Conservation (phyloP, 2,888 invertebrate genomes). For the Torymus texanus region DNA sequence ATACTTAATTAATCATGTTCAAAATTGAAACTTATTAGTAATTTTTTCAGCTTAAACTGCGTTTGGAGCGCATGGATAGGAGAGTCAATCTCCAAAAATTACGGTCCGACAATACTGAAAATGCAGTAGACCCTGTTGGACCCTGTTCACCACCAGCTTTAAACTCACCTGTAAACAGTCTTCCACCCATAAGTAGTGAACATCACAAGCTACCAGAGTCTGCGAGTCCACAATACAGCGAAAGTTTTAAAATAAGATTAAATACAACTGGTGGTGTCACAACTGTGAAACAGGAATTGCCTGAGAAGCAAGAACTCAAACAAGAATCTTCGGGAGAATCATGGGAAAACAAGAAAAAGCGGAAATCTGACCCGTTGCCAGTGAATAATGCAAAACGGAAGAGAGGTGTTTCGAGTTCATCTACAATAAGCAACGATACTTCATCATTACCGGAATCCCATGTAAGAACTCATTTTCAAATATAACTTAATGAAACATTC, state of each 20-base stretch:
- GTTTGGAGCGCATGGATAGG: conserved; percentile 82
- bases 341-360: conserved; percentile 70
- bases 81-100: conserved; percentile 76
- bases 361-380: conserved; percentile 67
- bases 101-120: conserved; percentile 70
- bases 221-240: conserved; percentile 67
- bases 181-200: conserved; percentile 67
- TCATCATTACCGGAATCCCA: conserved; percentile 63
- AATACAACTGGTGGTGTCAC: conserved; percentile 73
- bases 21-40: not conserved
- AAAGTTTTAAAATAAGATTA: conserved; percentile 72
- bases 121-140: conserved; percentile 67
- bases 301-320: conserved; percentile 67
- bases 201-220: conserved; percentile 64
- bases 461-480: conserved; percentile 42
- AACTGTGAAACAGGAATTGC: conserved; percentile 70
- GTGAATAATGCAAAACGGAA: conserved; percentile 68
- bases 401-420: conserved; percentile 73
- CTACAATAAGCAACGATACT: conserved; percentile 71
- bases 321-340: conserved; percentile 63
- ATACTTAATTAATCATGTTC: conserved; percentile 3
- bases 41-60: conserved; percentile 79
- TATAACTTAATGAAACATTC: not conserved
- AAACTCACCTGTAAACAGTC: conserved; percentile 59
- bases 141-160: conserved; percentile 69